Conservation (phyloP, 2,888 invertebrate species). For the Ischnura elegans region DNA sequence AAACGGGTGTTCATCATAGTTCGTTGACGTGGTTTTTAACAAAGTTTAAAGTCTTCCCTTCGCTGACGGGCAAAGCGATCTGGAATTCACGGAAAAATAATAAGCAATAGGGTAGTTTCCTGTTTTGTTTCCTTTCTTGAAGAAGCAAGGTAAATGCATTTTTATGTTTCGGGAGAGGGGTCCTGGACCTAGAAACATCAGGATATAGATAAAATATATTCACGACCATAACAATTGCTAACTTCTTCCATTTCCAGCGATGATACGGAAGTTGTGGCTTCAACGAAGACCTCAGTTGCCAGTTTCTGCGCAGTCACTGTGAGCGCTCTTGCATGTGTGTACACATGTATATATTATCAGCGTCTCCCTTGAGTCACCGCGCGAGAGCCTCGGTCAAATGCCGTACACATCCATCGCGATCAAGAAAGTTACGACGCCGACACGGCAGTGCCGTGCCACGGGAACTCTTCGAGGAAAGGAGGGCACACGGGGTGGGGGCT, state of each 20-base stretch:
- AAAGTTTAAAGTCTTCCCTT: too few relatives aligned
- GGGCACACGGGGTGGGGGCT: neutral
- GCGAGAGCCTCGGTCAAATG: neutral
- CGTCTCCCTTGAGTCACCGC: neutral
- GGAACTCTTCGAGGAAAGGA: neutral
- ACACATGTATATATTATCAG: neutral
- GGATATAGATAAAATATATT: too few relatives aligned
- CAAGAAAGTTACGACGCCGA: neutral
- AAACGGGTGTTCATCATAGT: too few relatives aligned
- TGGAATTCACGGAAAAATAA: too few relatives aligned
- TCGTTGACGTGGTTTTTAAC: too few relatives aligned
- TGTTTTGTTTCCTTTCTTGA: too few relatives aligned
- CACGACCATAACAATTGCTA: too few relatives aligned
- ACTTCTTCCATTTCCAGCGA: neutral
- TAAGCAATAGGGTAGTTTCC: too few relatives aligned
- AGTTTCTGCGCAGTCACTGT: neutral
- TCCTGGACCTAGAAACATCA: too few relatives aligned
- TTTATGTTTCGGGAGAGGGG: too few relatives aligned
- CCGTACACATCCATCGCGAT: neutral
- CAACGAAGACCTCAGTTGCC: neutral
- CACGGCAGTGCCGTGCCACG: neutral
- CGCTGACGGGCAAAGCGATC: too few relatives aligned
- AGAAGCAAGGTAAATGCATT: too few relatives aligned
- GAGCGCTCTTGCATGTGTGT: neutral
- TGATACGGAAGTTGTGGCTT: neutral